phyloP scores from a whole-genome alignment of 2,888 invertebrate genomes.

The Ceratothoa steindachneri region DNA sequence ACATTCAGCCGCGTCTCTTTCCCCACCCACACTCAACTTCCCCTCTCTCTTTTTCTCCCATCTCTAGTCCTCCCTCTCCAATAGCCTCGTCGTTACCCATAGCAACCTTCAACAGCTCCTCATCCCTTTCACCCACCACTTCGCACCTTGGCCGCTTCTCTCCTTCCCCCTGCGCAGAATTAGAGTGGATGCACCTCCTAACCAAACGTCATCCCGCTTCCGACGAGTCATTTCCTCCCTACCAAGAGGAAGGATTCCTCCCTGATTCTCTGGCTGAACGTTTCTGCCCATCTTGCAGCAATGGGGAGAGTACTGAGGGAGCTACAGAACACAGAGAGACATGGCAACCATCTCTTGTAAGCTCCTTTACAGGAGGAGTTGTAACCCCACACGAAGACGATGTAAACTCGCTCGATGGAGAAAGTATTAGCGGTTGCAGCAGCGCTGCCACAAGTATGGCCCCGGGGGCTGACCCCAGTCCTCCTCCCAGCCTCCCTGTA shows the following conservation, averaged over 20 bases:
- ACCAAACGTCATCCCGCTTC: background rate
- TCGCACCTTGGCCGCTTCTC: background rate
- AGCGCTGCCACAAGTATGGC: slow-evolving; percentile 30
- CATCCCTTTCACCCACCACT: background rate
- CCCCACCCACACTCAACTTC: background rate
- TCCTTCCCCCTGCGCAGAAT: background rate
- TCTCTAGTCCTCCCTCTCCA: background rate
- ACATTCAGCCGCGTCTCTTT: background rate
- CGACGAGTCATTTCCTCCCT: background rate
- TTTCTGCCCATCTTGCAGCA: slow-evolving; percentile 12
- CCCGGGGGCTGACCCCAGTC: slow-evolving; percentile 39
- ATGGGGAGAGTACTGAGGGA: slow-evolving; percentile 39
- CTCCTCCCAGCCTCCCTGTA: slow-evolving; percentile 37
- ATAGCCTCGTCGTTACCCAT: background rate
- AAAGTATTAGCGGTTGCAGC: slow-evolving; percentile 17
- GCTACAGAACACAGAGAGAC: slow-evolving; percentile 37
- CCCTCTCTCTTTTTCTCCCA: background rate
- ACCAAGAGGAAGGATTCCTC: background rate
- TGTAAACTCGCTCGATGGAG: slow-evolving; percentile 23
- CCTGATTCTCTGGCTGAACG: background rate
- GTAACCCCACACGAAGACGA: slow-evolving; percentile 29
- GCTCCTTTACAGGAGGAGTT: slow-evolving; percentile 28
- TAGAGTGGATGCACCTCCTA: slow-evolving; percentile 4
- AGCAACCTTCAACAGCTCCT: background rate
- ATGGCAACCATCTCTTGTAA: too few relatives aligned